Percentiles rank a stretch among this genome's conserved stretches.
These are phyloP conservation scores for Lipotes vexillifer DNA, from an alignment of 2,113 vertebrate genomes.

Conservation along the genomic window DNA sequence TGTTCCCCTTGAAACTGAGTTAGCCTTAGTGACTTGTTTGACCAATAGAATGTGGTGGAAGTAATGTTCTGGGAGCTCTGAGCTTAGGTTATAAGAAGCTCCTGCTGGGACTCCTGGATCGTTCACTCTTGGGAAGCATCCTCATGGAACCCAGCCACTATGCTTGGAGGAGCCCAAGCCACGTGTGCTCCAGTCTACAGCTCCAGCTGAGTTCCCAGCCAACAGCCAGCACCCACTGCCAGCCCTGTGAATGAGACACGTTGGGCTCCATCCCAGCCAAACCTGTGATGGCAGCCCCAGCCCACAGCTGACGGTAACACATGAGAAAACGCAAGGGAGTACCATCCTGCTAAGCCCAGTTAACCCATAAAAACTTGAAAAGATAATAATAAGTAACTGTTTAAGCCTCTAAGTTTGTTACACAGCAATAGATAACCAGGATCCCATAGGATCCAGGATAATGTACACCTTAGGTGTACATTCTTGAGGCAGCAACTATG, in stretches of 20 bases:
- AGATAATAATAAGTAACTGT: not conserved
- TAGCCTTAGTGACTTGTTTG: not conserved
- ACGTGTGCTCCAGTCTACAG: not conserved
- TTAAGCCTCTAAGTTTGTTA: not conserved
- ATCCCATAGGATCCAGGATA: not conserved
- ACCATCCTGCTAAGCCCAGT: not conserved
- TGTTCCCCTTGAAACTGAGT: not conserved
- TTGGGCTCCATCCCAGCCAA: not conserved
- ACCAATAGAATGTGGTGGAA: not conserved
- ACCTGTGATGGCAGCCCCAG: not conserved
- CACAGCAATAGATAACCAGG: not conserved
- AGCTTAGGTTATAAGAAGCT: not conserved
- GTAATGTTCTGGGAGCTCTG: not conserved
- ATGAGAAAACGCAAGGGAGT: not conserved
- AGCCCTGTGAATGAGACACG: accelerated
- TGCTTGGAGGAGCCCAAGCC: not conserved
- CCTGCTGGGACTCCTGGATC: not conserved
- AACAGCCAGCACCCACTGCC: not conserved
- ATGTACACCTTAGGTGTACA: not conserved
- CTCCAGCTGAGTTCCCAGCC: not conserved
- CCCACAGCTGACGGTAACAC: not conserved
- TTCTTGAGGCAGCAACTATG: not conserved
- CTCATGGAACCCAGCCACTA: not conserved
- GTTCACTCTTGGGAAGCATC: not conserved
- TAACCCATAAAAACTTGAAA: not conserved